Conservation (phyloP, 2,113 vertebrate species). For the Daboia siamensis region DNA sequence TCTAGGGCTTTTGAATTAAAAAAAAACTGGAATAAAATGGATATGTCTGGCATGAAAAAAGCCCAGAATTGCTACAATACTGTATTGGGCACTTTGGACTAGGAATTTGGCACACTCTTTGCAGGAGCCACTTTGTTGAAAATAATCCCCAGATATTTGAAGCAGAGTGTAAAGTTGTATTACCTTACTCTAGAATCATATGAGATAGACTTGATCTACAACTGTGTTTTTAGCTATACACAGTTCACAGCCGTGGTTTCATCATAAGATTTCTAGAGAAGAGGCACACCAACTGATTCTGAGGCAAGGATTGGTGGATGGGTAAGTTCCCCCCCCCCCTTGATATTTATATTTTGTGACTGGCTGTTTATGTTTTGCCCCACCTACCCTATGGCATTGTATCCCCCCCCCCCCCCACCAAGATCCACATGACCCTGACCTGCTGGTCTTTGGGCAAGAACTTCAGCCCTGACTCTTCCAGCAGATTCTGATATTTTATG, state of each 20-base stretch:
- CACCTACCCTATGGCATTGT: neutral
- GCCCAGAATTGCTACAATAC: neutral
- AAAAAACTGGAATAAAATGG: neutral
- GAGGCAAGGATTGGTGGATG: conserved; percentile 92
- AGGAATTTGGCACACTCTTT: neutral
- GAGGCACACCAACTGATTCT: conserved; percentile 90
- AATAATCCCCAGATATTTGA: neutral
- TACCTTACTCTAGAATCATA: neutral
- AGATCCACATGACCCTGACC: neutral
- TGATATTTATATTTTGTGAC: neutral
- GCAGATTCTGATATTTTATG: neutral
- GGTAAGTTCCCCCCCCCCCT: conserved; percentile 71
- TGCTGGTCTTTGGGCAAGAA: neutral
- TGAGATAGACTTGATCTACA: conserved; percentile 6
- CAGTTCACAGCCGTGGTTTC: conserved; percentile 92
- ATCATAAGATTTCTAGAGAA: conserved; percentile 90
- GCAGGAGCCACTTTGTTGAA: neutral
- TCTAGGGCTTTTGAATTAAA: neutral
- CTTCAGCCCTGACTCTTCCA: neutral
- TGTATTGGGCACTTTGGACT: neutral
- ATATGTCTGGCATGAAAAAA: neutral
- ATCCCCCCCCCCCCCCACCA: neutral
- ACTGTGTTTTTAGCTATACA: conserved; percentile 80
- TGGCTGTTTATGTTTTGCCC: neutral
- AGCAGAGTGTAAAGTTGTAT: neutral